These are phyloP conservation scores for Volucella bombylans DNA, from an alignment of 2,888 invertebrate species.

Conservation along the genomic window DNA sequence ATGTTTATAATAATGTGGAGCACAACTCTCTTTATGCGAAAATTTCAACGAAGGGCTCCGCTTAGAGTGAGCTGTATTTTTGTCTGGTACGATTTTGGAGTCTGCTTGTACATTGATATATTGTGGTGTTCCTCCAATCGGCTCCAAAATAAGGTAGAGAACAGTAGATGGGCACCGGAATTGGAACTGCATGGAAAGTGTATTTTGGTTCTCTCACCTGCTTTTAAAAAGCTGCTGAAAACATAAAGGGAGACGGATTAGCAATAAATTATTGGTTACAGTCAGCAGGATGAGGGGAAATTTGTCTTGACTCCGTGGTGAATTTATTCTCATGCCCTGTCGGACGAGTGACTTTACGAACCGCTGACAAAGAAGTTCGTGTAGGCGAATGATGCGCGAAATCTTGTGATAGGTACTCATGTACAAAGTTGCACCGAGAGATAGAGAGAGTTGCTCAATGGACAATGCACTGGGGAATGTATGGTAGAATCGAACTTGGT, in stretches of 20 bases:
- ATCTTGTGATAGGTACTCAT: background rate
- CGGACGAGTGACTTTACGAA: background rate
- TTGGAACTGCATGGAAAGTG: background rate
- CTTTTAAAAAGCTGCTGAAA: background rate
- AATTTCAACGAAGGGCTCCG: background rate
- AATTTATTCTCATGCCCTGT: background rate
- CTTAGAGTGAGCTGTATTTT: background rate
- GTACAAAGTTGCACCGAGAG: background rate
- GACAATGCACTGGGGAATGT: background rate
- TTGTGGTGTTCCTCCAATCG: background rate
- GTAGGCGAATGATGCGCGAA: constrained; percentile 56
- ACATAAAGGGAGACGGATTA: background rate
- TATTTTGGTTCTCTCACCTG: constrained; percentile 13
- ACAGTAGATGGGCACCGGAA: background rate
- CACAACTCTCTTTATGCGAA: background rate
- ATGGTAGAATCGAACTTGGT: no score
- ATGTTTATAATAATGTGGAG: constrained; percentile 15
- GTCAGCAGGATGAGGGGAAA: constrained; percentile 20
- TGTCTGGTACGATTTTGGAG: no score
- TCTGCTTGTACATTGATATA: no score
- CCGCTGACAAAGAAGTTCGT: constrained; percentile 28
- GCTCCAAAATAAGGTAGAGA: background rate
- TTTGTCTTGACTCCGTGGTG: constrained; percentile 1
- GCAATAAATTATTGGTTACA: background rate
- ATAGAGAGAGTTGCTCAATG: background rate